Evolutionary conservation across 1,140 invertebrate species (phyloP), one percentile per base, ranked within the genome.

Genomic region (Phymastichus coffea): DNA sequence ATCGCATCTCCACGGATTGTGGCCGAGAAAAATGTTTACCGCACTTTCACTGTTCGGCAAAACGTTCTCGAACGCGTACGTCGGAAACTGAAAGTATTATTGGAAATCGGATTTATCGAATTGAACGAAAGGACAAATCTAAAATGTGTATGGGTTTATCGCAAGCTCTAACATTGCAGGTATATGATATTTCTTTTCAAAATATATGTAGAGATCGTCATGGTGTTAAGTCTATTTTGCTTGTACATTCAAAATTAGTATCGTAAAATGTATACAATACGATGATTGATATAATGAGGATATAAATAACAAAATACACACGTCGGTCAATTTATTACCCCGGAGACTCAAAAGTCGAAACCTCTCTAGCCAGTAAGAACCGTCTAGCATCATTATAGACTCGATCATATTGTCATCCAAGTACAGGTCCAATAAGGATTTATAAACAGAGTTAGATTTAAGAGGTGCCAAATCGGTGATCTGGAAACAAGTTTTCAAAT

Each of bases 1-100:
- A 66, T 91, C 88, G 70, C 91, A 93, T 54, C 84, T 81, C 89
- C 90, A 93, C 0, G 90, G 88, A 80, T 93, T 93, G 37, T 83
- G 78, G 2, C 89, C 89, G 0, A 93, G 77, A 65, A 82, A 85
- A 14, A 93, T 74, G 57, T 78, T 71, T 57, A 84, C 85, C 58
- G 87, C 86, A 63, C 90, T 87, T 38, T 80, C 75, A 68, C 91
- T 92, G 38, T 84, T 82, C 57, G 86, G 79, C n/a, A 93, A 81
- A 1, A 87, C 87, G 68, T 91, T 87, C 68, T 92, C 89, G 38
- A 93, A 73, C 0, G 87, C 88, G 70, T 91, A 91, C 0, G 88
- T 86, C 25, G 89, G 90, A 46, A 91, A 73, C 88, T 55, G 41
- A 43, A 37, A 56, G 48, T 53, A 23, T 38, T 35, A 55, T 55